These are phyloP conservation scores for Solen grandis DNA, from an alignment of 1,140 invertebrate species.

Conservation along the genomic window DNA sequence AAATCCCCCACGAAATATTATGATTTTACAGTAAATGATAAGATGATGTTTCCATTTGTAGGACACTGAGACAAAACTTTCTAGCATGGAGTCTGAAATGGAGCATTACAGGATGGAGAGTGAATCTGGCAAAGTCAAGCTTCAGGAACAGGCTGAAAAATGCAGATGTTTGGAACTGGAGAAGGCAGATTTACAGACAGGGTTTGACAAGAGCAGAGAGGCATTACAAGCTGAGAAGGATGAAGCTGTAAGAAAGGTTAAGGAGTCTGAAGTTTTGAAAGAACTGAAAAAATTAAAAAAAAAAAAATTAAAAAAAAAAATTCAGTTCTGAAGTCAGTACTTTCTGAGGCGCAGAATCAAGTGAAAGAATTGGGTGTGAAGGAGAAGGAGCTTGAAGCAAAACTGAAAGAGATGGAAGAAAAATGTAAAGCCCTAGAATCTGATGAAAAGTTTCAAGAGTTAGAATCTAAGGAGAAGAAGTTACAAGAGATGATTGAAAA, in stretches of 20 bases:
- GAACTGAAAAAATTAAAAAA: not conserved
- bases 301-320: conserved; percentile 49
- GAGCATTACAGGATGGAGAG: conserved; percentile 54
- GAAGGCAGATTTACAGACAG: conserved; percentile 5
- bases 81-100: conserved; percentile 50
- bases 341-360: conserved; percentile 49
- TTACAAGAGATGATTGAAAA: conserved; percentile 53
- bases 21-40: too few species aligned
- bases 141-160: conserved; percentile 25
- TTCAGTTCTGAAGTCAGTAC: conserved; percentile 36
- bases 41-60: too few species aligned
- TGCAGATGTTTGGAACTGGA: not conserved
- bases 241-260: not conserved
- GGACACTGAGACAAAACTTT: not conserved
- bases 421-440: conserved; percentile 51
- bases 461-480: conserved; percentile 41
- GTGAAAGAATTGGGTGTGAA: conserved; percentile 38
- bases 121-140: conserved; percentile 45
- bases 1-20: too few species aligned
- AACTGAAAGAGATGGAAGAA: conserved; percentile 32
- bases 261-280: not conserved
- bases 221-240: not conserved
- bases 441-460: conserved; percentile 14
- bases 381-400: conserved; percentile 36
- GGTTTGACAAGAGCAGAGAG: not conserved